phyloP scores from a whole-genome alignment of 2,797 vertebrate genomes.

The Rhabdomys pumilio region DNA sequence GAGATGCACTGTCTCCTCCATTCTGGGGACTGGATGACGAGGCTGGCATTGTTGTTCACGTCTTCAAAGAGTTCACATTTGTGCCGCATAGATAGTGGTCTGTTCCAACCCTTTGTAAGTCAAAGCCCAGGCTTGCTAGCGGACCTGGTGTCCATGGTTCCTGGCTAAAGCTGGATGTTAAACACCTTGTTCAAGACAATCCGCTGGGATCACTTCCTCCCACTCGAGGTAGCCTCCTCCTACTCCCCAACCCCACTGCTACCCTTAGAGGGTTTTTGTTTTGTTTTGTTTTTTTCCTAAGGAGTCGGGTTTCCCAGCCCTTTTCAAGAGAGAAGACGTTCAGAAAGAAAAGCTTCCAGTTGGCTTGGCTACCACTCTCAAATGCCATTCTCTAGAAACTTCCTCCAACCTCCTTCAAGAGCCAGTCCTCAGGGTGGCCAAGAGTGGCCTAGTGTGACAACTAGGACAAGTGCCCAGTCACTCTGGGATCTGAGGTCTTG shows the following conservation, averaged over 20 bases:
- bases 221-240: neutral
- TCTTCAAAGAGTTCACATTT: neutral
- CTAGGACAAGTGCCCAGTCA: neutral
- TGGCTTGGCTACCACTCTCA: neutral
- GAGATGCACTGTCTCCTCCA: fast-evolving
- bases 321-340: neutral
- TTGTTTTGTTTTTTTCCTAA: neutral
- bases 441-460: neutral
- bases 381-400: slow-evolving; percentile 16
- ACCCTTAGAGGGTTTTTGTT: neutral
- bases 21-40: neutral
- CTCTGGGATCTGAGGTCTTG: slow-evolving; percentile 6
- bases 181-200: neutral
- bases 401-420: slow-evolving; percentile 25
- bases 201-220: too few relatives aligned
- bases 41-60: neutral
- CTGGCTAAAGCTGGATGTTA: neutral
- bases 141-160: neutral
- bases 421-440: neutral
- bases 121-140: neutral
- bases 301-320: neutral
- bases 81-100: neutral
- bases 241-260: too few relatives aligned
- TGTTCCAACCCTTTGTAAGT: neutral
- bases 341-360: neutral